Evolutionary conservation across 2,113 vertebrate genomes (phyloP).

Genomic region (Alces alces): DNA sequence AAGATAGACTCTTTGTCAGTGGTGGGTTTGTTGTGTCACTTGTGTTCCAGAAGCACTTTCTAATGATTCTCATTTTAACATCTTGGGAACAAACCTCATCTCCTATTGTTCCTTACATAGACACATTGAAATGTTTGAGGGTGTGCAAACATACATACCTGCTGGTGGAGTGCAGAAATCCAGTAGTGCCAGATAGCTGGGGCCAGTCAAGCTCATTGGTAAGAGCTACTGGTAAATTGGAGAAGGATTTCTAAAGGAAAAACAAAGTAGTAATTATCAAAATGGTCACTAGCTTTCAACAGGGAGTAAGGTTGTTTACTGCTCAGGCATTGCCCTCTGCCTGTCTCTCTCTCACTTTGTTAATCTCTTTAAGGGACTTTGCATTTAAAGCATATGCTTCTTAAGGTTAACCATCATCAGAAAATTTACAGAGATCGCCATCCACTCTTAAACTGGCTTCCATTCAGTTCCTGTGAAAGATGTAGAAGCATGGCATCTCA

Average conservation of each 20-base stretch:
- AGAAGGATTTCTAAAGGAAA: conserved; percentile 79
- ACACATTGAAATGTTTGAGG: not conserved
- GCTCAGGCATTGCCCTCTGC: not conserved
- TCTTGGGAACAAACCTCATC: not conserved
- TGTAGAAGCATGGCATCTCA: accelerated
- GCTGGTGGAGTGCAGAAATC: conserved; percentile 79
- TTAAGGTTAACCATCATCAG: not conserved
- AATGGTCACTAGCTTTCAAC: not conserved
- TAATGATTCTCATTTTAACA: not conserved
- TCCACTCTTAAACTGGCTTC: not conserved
- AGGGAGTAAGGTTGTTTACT: not conserved
- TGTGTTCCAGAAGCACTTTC: not conserved
- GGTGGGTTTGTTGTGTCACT: not conserved
- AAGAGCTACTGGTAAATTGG: conserved; percentile 74
- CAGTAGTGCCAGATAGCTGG: conserved; percentile 82
- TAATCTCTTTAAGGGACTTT: not conserved
- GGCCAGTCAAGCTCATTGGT: conserved; percentile 82
- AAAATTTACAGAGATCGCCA: not conserved
- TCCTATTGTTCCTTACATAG: not conserved
- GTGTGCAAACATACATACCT: conserved; percentile 70
- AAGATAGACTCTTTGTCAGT: not conserved
- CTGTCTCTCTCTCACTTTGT: not conserved
- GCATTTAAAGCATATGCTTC: not conserved
- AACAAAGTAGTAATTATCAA: not conserved
- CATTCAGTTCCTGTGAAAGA: not conserved